Evolutionary conservation across 37 sponge, comb jelly and placozoan genomes (phyloP), one percentile per base, ranked within the genome.

Genomic region (Halichondria panicea): DNA sequence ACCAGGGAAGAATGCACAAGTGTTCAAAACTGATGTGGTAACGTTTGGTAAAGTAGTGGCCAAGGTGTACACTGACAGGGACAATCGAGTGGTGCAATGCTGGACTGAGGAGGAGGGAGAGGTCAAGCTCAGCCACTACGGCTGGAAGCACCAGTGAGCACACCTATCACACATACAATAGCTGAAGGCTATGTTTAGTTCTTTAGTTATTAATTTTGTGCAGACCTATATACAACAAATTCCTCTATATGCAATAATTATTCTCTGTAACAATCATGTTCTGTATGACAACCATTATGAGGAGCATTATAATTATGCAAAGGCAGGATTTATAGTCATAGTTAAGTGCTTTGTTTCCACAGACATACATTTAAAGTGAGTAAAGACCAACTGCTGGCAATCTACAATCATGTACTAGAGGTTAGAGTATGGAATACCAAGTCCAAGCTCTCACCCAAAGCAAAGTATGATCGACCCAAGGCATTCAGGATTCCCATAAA

Each of bases 41-140:
- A 73, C 76, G 43, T 96, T 80, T 48, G 93, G 88, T 5, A 91
- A 84, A 3, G 80, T 87, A 18, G 91, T 87, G 18, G 52, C 85
- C 31, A 96, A 96, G 46, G 82, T 96, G 39, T 89, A 88, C 81
- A 96, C 93, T 15, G 93, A 96, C 34, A 46, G 15, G 25, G 90
- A 89, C 55, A 45, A 81, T 43, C 67, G 83, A n/a, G 87, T 96
- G 15, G 65, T 92, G 37, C 83, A 62, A 55, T 72, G 83, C 18
- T 88, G 87, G 87, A 46, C 40, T 18, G 92, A 91, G 30, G 73
- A 72, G 24, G 95, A 76, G 37, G 36, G 11, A 63, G 57, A 63
- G 36, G 12, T 28, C 2, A n/a, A 59, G 24, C 25, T 30, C 8
- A 59, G 61, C 8, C 37, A 63, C n/a, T n/a, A n/a, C 37, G 64